phyloP scores from a whole-genome alignment of 2,797 vertebrate genomes.

The Tokudaia tokunoshimensis region DNA sequence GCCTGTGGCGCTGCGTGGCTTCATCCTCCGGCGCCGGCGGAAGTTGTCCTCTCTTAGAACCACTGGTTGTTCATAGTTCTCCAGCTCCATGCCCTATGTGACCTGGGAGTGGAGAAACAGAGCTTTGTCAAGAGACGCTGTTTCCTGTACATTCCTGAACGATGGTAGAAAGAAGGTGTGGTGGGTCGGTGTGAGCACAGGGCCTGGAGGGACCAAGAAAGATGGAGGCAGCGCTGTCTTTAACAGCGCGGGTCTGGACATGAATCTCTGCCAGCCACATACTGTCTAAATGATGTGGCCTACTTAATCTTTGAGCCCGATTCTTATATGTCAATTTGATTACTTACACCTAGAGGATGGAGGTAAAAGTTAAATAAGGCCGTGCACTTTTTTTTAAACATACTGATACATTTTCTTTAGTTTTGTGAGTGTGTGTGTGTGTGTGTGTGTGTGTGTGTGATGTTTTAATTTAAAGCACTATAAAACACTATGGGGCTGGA shows the following conservation, averaged over 20 bases:
- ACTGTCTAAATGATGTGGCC: not conserved
- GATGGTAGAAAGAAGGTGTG: not conserved
- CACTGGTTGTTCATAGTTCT: constrained; percentile 91
- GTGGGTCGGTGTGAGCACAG: accelerated
- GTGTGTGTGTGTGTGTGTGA: not conserved
- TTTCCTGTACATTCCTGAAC: not conserved
- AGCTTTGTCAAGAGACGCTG: constrained; percentile 37
- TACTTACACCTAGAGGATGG: not conserved
- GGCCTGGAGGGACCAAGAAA: not conserved
- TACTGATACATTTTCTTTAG: not conserved
- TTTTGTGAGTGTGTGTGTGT: not conserved
- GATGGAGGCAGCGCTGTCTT: too few relatives aligned
- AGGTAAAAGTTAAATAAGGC: not conserved
- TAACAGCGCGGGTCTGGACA: not conserved
- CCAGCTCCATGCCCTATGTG: constrained; percentile 93
- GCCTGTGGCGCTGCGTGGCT: constrained; percentile 87
- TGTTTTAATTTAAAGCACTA: not conserved
- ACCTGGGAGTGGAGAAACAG: constrained; percentile 84
- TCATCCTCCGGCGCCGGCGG: constrained; percentile 95
- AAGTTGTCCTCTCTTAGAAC: constrained; percentile 92
- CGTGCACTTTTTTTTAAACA: not conserved
- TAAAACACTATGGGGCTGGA: not conserved
- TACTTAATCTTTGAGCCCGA: not conserved
- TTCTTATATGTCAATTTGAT: not conserved
- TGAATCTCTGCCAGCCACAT: not conserved